A percentile compares a stretch with the other conserved stretches of the same genome.
phyloP scores from a whole-genome alignment of 2,113 vertebrate species.

The Nannobrachium achirus region DNA sequence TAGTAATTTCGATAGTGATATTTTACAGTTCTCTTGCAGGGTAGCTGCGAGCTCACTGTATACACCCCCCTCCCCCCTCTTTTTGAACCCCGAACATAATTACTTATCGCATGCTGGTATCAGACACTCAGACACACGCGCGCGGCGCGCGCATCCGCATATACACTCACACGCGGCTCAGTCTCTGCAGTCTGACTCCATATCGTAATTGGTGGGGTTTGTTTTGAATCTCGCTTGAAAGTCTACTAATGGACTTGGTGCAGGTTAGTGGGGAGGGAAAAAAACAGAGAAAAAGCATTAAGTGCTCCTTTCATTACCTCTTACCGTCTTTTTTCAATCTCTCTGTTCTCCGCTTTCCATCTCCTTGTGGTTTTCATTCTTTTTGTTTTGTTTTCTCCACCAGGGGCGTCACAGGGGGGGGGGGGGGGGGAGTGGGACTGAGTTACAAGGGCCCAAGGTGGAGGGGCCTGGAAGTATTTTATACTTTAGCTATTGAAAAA shows the following conservation, averaged over 20 bases:
- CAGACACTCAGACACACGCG: slow-evolving; percentile 14
- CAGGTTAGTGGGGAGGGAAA: not conserved
- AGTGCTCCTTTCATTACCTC: slow-evolving; percentile 32
- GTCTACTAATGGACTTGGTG: slow-evolving; percentile 52
- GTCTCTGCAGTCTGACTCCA: slow-evolving; percentile 29
- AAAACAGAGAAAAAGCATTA: slow-evolving; percentile 32
- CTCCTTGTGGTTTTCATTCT: slow-evolving; percentile 7
- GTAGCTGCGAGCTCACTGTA: too few relatives aligned
- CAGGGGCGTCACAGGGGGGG: too few relatives aligned
- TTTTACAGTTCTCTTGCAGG: too few relatives aligned
- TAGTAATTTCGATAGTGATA: too few relatives aligned
- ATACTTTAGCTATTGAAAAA: too few relatives aligned
- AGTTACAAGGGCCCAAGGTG: too few relatives aligned
- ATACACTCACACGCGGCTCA: not conserved
- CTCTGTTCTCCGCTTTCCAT: not conserved
- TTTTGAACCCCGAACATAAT: slow-evolving; percentile 5
- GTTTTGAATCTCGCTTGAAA: slow-evolving; percentile 57
- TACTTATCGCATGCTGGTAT: slow-evolving; percentile 32
- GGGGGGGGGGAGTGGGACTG: too few relatives aligned
- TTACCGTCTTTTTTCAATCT: not conserved
- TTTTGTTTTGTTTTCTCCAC: too few relatives aligned
- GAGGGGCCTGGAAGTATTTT: too few relatives aligned
- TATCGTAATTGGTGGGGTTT: slow-evolving; percentile 63
- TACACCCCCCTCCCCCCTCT: too few relatives aligned
- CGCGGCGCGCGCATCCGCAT: not conserved